Evolutionary conservation across 2,113 vertebrate genomes (phyloP).

Genomic region (Phocoena sinus): DNA sequence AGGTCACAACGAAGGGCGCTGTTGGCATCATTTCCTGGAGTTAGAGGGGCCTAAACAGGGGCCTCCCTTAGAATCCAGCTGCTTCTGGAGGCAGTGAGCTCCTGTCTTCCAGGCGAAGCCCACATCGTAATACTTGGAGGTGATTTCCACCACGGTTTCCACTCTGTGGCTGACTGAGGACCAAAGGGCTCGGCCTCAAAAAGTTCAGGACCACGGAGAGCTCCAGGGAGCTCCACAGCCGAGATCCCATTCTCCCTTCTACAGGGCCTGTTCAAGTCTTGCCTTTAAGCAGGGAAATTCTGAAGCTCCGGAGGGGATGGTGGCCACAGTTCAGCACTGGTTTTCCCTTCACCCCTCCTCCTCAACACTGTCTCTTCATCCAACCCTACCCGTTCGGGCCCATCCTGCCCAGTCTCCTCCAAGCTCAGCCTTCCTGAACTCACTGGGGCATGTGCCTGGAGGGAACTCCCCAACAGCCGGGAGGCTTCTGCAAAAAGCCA

Average conservation of each 20-base stretch:
- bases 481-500: not conserved
- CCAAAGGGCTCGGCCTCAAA: not conserved
- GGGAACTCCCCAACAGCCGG: too few relatives aligned
- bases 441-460: not conserved
- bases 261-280: not conserved
- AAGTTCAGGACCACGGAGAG: conserved; percentile 43
- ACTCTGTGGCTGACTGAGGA: not conserved
- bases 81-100: not conserved
- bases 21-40: not conserved
- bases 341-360: not conserved
- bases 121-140: not conserved
- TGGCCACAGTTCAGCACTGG: not conserved
- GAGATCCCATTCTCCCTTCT: fast-evolving
- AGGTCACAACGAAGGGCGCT: not conserved
- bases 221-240: fast-evolving
- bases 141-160: not conserved
- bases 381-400: not conserved
- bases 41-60: not conserved
- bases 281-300: not conserved
- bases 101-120: not conserved
- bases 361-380: not conserved
- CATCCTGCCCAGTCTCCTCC: not conserved
- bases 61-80: not conserved
- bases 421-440: not conserved
- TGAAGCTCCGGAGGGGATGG: not conserved